These are phyloP conservation scores for Tenthredo mesomela DNA, from an alignment of 2,888 invertebrate genomes.

Conservation along the genomic window DNA sequence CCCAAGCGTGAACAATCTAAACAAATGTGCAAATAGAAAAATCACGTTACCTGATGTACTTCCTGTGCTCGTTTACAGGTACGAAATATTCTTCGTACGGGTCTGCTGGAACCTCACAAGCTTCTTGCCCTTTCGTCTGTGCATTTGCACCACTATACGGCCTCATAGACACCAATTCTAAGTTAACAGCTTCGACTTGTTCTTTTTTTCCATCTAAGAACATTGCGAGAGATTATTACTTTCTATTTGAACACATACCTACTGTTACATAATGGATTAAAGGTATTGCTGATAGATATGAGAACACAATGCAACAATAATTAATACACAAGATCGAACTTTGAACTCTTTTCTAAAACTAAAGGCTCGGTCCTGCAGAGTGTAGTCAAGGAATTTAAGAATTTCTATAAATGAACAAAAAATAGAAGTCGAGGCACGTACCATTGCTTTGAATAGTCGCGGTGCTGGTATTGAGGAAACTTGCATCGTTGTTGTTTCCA, in stretches of 20 bases:
- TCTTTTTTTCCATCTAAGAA: slow-evolving; percentile 72
- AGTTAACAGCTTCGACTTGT: slow-evolving; percentile 86
- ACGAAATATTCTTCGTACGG: slow-evolving; percentile 92
- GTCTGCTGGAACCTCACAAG: slow-evolving; percentile 80
- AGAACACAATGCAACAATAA: background rate
- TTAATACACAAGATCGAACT: background rate
- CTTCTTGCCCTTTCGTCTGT: slow-evolving; percentile 75
- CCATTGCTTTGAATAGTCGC: slow-evolving; percentile 71
- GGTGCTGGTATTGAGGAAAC: slow-evolving; percentile 74
- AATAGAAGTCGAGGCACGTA: slow-evolving; percentile 44
- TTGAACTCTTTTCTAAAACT: background rate
- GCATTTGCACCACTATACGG: slow-evolving; percentile 81
- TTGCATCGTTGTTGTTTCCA: slow-evolving; percentile 75
- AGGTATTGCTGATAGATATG: background rate
- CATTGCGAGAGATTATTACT: slow-evolving; percentile 55
- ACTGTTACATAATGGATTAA: background rate
- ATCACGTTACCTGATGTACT: slow-evolving; percentile 87
- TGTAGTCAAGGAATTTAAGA: background rate
- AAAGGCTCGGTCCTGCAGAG: no score
- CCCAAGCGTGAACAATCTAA: slow-evolving; percentile 38
- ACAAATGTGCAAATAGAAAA: slow-evolving; percentile 30
- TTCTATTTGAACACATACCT: background rate
- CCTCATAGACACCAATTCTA: slow-evolving; percentile 89
- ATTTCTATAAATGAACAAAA: background rate
- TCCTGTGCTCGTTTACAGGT: slow-evolving; percentile 91